Conservation (phyloP, 2,113 vertebrate genomes). For the Saguinus imperator region DNA sequence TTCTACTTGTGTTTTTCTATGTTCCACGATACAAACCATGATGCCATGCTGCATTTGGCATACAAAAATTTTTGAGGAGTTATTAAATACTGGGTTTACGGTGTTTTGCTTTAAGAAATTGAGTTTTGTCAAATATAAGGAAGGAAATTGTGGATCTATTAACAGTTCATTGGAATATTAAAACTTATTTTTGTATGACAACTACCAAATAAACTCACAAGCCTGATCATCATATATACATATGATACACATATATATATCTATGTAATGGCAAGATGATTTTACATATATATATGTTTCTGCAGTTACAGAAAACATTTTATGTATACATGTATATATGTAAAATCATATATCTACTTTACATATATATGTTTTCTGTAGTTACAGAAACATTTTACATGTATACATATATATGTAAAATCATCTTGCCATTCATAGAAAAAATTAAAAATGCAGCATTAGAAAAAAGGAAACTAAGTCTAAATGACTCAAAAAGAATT, state of each 20-base stretch:
- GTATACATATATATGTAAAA: neutral
- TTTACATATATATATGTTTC: too few species aligned
- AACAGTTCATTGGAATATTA: neutral
- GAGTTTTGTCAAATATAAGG: neutral
- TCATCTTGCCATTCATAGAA: neutral
- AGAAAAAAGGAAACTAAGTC: neutral
- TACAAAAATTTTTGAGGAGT: neutral
- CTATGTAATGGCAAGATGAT: too few species aligned
- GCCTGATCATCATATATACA: neutral
- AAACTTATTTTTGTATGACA: constrained; percentile 9
- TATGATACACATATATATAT: neutral
- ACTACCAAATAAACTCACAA: neutral
- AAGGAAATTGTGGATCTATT: neutral
- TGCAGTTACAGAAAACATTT: too few species aligned
- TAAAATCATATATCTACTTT: too few species aligned
- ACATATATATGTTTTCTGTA: too few species aligned
- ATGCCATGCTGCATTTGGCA: neutral
- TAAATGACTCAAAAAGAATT: neutral
- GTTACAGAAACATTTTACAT: too few species aligned
- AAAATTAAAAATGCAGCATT: neutral
- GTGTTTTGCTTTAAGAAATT: neutral
- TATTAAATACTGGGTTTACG: neutral
- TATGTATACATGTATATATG: too few species aligned
- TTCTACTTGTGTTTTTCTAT: neutral
- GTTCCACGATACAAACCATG: neutral